Evolutionary conservation across 53 echinoderm and acorn worm genomes (phyloP), one percentile per base, ranked within the genome.

Genomic region (Patiria pectinifera): DNA sequence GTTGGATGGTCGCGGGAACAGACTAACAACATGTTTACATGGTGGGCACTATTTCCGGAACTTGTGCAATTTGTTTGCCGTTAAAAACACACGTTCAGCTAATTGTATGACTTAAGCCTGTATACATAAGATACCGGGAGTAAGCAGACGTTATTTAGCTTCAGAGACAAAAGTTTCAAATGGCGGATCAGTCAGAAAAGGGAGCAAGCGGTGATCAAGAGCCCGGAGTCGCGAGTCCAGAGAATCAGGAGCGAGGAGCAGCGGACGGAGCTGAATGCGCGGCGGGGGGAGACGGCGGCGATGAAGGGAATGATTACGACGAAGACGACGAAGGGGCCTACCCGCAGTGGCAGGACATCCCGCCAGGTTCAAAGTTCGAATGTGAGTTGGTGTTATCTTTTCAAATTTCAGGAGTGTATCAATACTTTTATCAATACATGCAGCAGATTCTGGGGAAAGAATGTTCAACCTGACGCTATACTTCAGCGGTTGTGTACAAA

Each of bases 281-380:
- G 45, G 45, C 11, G 12, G 79, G 8, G 1, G 24, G 1, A 24
- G 74, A 66, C 19, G 66, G 45, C 14, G 79, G 24, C 15, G 79
- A 16, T 78, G 79, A 45, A 0, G 53, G 53, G 1, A 6, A 8
- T 53, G 79, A 45, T 18, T 78, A 14, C 79, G 79, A 78, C 10
- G 79, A 45, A n/a, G n/a, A n/a, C 0, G 70, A 18, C 22, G 74
- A n/a, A 9, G 24, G 18, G 3, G 74, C 74, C 22, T n/a, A 69
- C 21, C 0, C 9, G 74, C 15, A 77, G 15, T 90, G 90, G 90
- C 48, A 66, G 15, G 90, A 90, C 43, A 90, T 90, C 0, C 90
- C 90, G 5, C 80, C 80, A 48, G 90, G 90, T 45, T 77, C 90
- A 2, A 90, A 90, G 59, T 90, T 80, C 47, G 90, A 90, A 79